Evolutionary conservation across 2,888 invertebrate genomes (phyloP), one percentile per base, ranked within the genome.

Genomic region (Aricia artaxerxes): DNA sequence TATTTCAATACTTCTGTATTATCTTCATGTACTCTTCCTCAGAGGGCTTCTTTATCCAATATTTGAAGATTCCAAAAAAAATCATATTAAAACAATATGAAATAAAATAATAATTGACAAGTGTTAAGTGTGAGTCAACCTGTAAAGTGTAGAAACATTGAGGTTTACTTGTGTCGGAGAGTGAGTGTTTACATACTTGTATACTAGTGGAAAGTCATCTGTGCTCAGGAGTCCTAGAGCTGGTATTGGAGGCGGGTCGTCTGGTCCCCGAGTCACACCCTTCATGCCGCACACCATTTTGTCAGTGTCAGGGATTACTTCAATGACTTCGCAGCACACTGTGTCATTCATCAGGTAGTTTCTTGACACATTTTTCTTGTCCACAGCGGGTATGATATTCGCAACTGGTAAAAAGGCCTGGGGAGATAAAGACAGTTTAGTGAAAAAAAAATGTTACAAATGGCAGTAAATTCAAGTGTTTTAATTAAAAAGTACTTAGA

Each of bases 221-320:
- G 96, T 95, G 94, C 96, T 97, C 89, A 98, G 97, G 81, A 98
- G 96, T 83, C 98, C 98, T 83, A 98, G 95, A 82, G 97, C 96
- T 82, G 97, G 96, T 90, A 96, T 96, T 85, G 96, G 96, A 83
- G 96, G 95, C 80, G 97, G 96, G 87, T 96, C 96, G 86, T 96
- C 96, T 40, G 96, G 95, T 82, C 95, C 95, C 86, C 96, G 95
- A 84, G 97, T 95, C 84, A 96, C 95, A 82, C 97, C 97, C 92
- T 97, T 97, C 97, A 98, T 97, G 90, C 97, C 97, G 90, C 97
- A 96, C 85, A 97, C 96, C 95, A 98, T 96, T 95, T 98, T 98
- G 94, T 98, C 97, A 79, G 97, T 96, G 90, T 98, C 97, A 76
- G 97, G 96, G 89, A 97, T 97, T 82, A 97, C 97, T 95, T 97